These are phyloP conservation scores for Nipponacmea schrenckii DNA, from an alignment of 2,888 invertebrate genomes.

Conservation along the genomic window DNA sequence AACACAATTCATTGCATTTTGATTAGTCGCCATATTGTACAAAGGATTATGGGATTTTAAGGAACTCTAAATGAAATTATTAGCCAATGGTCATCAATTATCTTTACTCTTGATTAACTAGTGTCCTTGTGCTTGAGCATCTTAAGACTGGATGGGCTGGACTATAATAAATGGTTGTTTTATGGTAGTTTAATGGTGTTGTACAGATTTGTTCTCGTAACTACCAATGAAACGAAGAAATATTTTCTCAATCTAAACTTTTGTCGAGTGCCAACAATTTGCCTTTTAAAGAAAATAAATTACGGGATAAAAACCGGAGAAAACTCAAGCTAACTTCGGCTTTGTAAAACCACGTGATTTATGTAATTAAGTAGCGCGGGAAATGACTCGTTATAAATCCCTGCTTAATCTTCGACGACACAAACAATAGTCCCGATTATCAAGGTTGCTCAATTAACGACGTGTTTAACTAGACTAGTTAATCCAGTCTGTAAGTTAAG, in stretches of 20 bases:
- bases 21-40: slow-evolving; percentile 4
- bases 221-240: no score
- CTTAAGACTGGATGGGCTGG: no score
- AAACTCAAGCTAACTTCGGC: not conserved
- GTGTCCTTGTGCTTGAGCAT: no score
- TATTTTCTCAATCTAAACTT: no score
- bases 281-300: not conserved
- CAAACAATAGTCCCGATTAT: not conserved
- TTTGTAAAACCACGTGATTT: slow-evolving; percentile 1
- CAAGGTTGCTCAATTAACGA: not conserved
- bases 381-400: not conserved
- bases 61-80: not conserved
- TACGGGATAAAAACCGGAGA: not conserved
- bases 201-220: no score
- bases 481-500: slow-evolving; percentile 2
- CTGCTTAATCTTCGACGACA: not conserved
- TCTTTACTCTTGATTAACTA: no score
- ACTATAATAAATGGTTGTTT: no score
- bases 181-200: no score
- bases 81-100: no score
- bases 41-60: not conserved
- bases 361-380: not conserved
- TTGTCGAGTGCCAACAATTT: not conserved
- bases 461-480: slow-evolving; percentile 3
- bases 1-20: not conserved